phyloP scores from a whole-genome alignment of 1,140 invertebrate genomes.

The Zophobas morio region DNA sequence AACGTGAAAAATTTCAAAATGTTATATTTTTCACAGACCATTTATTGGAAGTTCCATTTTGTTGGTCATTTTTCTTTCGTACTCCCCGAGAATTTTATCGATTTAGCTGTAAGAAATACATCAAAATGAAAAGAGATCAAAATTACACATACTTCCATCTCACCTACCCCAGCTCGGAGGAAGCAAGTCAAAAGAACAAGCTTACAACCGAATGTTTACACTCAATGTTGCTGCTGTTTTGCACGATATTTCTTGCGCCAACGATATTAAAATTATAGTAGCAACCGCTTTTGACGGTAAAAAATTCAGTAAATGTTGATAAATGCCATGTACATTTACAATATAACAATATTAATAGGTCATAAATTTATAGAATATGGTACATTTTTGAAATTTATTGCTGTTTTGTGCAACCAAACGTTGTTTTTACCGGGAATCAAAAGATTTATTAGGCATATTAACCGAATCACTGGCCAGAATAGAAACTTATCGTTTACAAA shows the following conservation, averaged over 20 bases:
- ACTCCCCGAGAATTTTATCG: slow-evolving; percentile 47
- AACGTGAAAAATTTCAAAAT: slow-evolving; percentile 49
- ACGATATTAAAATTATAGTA: slow-evolving; percentile 24
- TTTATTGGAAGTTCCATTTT: slow-evolving; percentile 49
- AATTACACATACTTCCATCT: slow-evolving; percentile 34
- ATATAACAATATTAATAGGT: slow-evolving; percentile 50
- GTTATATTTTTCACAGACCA: slow-evolving; percentile 49
- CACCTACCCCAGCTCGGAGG: background rate
- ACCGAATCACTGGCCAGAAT: slow-evolving; percentile 47
- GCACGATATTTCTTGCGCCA: slow-evolving; percentile 26
- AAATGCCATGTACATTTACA: slow-evolving; percentile 49
- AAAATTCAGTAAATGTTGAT: slow-evolving; percentile 43
- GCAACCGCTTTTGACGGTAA: slow-evolving; percentile 18
- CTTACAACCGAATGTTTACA: background rate
- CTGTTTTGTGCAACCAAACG: slow-evolving; percentile 48
- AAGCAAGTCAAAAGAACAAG: slow-evolving; percentile 7
- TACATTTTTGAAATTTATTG: slow-evolving; percentile 49
- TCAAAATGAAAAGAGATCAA: slow-evolving; percentile 41
- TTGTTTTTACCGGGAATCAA: slow-evolving; percentile 47
- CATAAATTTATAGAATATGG: slow-evolving; percentile 50
- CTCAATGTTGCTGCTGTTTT: background rate
- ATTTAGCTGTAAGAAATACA: slow-evolving; percentile 44
- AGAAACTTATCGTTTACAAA: slow-evolving; percentile 48
- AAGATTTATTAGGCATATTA: slow-evolving; percentile 49
- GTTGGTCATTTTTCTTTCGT: slow-evolving; percentile 47